A percentile compares a stretch with the other conserved stretches of the same genome.
These are phyloP conservation scores for Mesochorus sp. DNA, from an alignment of 2,888 invertebrate species.

Conservation along the genomic window DNA sequence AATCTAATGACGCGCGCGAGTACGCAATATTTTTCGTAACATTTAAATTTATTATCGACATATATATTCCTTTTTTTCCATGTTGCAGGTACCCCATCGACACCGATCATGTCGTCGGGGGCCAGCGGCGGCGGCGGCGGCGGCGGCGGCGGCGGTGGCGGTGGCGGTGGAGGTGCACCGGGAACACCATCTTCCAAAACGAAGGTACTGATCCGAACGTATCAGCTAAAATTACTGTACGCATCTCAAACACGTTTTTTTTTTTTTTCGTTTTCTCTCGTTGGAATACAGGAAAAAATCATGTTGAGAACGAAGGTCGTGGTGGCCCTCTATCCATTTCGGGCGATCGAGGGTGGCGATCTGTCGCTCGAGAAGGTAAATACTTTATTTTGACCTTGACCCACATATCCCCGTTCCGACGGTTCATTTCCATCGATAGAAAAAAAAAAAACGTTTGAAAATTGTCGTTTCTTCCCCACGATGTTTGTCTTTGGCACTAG, in stretches of 20 bases:
- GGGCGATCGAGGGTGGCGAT: constrained; percentile 94
- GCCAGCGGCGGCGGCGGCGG: too few relatives aligned
- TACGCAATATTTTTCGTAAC: too few relatives aligned
- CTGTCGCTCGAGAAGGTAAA: constrained; percentile 92
- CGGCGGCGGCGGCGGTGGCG: too few relatives aligned
- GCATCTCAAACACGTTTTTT: neutral
- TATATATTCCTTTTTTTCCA: constrained; percentile 31
- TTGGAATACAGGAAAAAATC: constrained; percentile 85
- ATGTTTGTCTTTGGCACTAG: too few relatives aligned
- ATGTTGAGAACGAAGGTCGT: constrained; percentile 90
- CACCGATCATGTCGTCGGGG: constrained; percentile 87
- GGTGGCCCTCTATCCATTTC: constrained; percentile 94
- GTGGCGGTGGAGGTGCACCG: constrained; percentile 90
- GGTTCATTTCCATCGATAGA: neutral
- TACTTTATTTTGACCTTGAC: neutral
- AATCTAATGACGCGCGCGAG: too few relatives aligned
- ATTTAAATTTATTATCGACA: neutral
- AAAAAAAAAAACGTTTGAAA: too few relatives aligned
- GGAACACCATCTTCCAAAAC: constrained; percentile 92
- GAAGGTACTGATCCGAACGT: too few relatives aligned
- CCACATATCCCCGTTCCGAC: neutral
- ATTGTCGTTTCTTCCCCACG: too few relatives aligned
- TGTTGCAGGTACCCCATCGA: constrained; percentile 83
- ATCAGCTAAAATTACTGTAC: neutral
- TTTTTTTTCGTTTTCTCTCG: constrained; percentile 25